Base-by-base conservation (phyloP, 2,888 invertebrate species). In the Drosophila cognata region DNA sequence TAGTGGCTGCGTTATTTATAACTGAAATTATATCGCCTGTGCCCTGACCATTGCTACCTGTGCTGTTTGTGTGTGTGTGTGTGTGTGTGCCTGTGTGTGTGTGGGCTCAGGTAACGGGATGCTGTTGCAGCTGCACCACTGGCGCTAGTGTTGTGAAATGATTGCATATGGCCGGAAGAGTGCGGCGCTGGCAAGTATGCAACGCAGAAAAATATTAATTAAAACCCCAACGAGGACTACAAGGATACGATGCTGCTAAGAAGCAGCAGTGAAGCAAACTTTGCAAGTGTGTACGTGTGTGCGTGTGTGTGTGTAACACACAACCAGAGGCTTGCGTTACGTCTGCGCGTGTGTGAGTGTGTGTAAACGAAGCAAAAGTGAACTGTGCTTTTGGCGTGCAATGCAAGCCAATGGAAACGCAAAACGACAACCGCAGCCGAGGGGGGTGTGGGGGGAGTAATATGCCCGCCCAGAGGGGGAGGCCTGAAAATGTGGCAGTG, bases 121-220 rank as follows among this genome's bases (percentile, higher is more conserved):
- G 72, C 57, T 48, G 48, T 36, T 53, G 77, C 74, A 61, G 56
- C 28, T 70, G 71, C 59, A 70, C 48, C 28, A 28, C 36, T 25
- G 70, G 71, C 51, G 50, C 53, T 65, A 77, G 75, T 77, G 79
- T 75, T 79, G 80, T 43, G 46, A 56, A 77, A 70, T 62, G 69
- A 51, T 52, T 58, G 74, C 74, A 79, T 68, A 68, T 78, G 74
- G 63, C 41, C 31, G n/a, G 31, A 56, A 29, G 56, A 56, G 38
- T n/a, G 36, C 13, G 38, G 50, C 36, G 50, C 52, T 13, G 51
- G 29, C 46, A 66, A 71, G 66, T 69, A 81, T 75, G 84, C 78
- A 71, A 76, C 71, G 78, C 71, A 78, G 76, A 84, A 82, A 82
- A 84, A 84, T 83, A 88, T 83, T 83, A 83, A 83, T 83, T 83